Conservation (phyloP, 2,113 vertebrate species). For the Megalops atlanticus region DNA sequence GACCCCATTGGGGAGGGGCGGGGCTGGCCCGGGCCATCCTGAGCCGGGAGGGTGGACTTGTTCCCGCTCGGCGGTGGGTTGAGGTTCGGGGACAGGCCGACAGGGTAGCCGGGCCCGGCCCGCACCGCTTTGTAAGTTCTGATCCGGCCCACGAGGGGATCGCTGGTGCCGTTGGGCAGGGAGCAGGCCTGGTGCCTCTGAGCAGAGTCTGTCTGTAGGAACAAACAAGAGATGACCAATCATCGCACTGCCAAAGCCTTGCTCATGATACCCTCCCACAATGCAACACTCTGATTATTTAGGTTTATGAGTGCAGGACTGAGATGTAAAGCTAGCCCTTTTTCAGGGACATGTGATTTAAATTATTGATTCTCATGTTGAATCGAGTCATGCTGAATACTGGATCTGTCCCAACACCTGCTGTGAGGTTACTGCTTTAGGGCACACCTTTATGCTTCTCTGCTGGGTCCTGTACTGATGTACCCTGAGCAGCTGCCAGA, state of each 20-base stretch:
- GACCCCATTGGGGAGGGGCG: constrained; percentile 71
- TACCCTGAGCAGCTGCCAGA: constrained; percentile 43
- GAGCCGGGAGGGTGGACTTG: constrained; percentile 33
- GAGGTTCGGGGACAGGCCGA: not conserved
- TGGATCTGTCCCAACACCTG: not conserved
- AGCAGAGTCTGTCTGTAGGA: constrained; percentile 37
- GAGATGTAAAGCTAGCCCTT: no score
- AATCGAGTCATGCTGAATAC: not conserved
- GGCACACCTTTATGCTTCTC: not conserved
- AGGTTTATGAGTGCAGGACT: no score
- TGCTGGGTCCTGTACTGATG: not conserved
- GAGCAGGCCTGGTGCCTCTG: constrained; percentile 33
- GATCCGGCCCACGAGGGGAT: constrained; percentile 35
- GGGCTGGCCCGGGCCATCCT: constrained; percentile 48
- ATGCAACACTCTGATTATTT: no score
- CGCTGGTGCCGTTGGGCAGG: constrained; percentile 58
- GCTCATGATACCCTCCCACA: not conserved
- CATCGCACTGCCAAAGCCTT: not conserved
- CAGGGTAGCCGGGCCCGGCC: constrained; percentile 25
- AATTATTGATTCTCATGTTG: not conserved
- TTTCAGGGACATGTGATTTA: not conserved
- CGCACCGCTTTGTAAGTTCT: constrained; percentile 10
- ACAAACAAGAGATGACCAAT: not conserved
- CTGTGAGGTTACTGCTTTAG: not conserved
- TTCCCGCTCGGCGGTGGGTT: not conserved